Evolutionary conservation across 2,888 invertebrate genomes (phyloP), one percentile per base, ranked within the genome.

Genomic region (Exocentrus adspersus): DNA sequence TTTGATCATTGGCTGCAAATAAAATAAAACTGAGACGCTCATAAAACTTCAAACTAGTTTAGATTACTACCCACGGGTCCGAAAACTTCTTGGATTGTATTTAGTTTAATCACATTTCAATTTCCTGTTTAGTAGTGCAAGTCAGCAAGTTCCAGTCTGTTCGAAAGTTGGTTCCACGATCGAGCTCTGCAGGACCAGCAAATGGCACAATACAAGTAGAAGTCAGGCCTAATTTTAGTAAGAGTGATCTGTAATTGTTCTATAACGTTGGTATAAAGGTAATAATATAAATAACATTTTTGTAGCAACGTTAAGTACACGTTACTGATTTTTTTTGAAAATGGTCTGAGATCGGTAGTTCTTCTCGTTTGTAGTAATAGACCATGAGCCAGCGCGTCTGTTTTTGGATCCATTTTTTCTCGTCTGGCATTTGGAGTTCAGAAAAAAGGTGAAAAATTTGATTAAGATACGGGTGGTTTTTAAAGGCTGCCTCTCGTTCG

Each of bases 91-190:
- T 68, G 62, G 66, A 75, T 71, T 75, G 69, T 75, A 73, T 75
- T 74, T 73, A 72, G 71, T 73, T 73, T 75, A 77, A 77, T 77
- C 74, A 73, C 75, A 76, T 74, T 75, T 75, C 75, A 75, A 76
- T 76, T 76, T 76, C 75, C 75, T 72, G 64, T 65, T 70, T 60
- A 62, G 60, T 52, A 62, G 68, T 72, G 70, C 70, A 68, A 71
- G 71, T 73, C 73, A 72, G 73, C 45, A 45, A 57, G 30, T 45
- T 30, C 46, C 57, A 43, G 46, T 17, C 46, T 12, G 14, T 57
- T 30, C 20, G 32, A 56, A 45, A 45, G 30, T 46, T 54, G 24
- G 43, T 2, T 16, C 16, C 12, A 17, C 45, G 30, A 32, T 57
- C 45, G 42, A 57, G 57, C 32, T 19, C 20, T 57, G 28, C 30